Evolutionary conservation across 1,140 invertebrate genomes (phyloP).

Genomic region (Parasteatoda tepidariorum): DNA sequence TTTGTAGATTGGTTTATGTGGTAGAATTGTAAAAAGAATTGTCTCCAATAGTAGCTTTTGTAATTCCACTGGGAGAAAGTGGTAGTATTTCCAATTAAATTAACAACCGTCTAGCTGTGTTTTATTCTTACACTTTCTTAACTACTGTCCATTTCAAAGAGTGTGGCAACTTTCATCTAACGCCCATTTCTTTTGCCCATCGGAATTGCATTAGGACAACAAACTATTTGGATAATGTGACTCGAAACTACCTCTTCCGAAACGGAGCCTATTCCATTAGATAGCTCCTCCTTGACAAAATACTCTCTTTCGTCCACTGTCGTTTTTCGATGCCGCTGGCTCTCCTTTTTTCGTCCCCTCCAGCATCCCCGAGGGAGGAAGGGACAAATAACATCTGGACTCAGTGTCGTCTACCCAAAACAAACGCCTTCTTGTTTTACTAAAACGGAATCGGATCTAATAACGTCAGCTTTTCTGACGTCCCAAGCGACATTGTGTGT

Average conservation of each 20-base stretch:
- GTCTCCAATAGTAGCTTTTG: too few species aligned
- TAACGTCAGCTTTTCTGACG: neutral
- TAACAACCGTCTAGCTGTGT: too few species aligned
- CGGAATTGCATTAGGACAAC: too few species aligned
- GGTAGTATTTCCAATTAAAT: too few species aligned
- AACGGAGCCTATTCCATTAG: slow-evolving; percentile 22
- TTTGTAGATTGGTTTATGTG: too few species aligned
- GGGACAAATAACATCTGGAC: slow-evolving; percentile 9
- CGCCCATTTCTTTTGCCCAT: too few species aligned
- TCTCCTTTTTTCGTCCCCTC: neutral
- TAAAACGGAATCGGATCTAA: neutral
- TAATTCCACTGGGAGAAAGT: too few species aligned
- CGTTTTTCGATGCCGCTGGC: neutral
- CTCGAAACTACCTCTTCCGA: neutral
- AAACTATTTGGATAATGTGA: slow-evolving; percentile 32
- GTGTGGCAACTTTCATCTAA: too few species aligned
- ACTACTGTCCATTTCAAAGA: too few species aligned
- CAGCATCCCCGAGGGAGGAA: neutral
- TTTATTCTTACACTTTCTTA: too few species aligned
- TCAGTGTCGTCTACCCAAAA: slow-evolving; percentile 4
- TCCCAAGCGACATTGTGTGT: neutral
- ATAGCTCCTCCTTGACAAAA: neutral
- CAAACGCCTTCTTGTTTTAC: neutral
- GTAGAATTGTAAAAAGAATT: too few species aligned
- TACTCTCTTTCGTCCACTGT: slow-evolving; percentile 1